Evolutionary conservation across 2,888 invertebrate genomes (phyloP).

Genomic region (Aphelenchoides bicaudatus): DNA sequence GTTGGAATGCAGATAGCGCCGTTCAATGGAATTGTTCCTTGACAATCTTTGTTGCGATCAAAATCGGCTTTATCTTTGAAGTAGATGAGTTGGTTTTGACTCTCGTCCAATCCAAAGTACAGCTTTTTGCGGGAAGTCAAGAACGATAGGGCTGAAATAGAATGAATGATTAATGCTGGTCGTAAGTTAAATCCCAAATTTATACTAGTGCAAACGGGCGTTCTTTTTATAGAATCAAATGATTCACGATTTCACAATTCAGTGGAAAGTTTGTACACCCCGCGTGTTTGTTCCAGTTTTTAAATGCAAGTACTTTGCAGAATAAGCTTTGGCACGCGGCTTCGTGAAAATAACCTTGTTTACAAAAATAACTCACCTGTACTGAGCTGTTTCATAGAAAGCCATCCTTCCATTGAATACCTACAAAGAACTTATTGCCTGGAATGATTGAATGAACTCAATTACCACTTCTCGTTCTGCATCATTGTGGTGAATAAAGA

Average conservation of each 20-base stretch:
- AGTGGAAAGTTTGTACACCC: too few species aligned
- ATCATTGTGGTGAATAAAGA: too few species aligned
- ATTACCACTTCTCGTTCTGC: too few species aligned
- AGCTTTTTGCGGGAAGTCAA: slow-evolving; percentile 41
- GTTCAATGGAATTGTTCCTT: slow-evolving; percentile 38
- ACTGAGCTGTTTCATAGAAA: slow-evolving; percentile 45
- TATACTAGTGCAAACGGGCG: too few species aligned
- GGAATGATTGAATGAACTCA: too few species aligned
- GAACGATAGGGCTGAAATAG: slow-evolving; percentile 42
- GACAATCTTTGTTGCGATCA: slow-evolving; percentile 29
- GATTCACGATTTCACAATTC: background rate
- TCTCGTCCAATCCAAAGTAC: slow-evolving; percentile 54
- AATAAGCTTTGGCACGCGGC: too few species aligned
- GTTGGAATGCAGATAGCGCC: slow-evolving; percentile 22
- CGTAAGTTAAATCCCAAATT: too few species aligned
- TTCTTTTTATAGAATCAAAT: background rate
- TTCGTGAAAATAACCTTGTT: too few species aligned
- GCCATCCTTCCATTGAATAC: slow-evolving; percentile 51
- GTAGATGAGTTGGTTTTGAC: slow-evolving; percentile 45
- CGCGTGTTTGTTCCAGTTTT: too few species aligned
- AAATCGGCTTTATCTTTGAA: slow-evolving; percentile 49
- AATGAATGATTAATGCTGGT: background rate
- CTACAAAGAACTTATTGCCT: too few species aligned
- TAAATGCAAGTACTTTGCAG: too few species aligned
- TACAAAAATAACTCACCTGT: slow-evolving; percentile 30